Base-by-base conservation (phyloP, 2,797 vertebrate genomes). In the Ataeniobius toweri region DNA sequence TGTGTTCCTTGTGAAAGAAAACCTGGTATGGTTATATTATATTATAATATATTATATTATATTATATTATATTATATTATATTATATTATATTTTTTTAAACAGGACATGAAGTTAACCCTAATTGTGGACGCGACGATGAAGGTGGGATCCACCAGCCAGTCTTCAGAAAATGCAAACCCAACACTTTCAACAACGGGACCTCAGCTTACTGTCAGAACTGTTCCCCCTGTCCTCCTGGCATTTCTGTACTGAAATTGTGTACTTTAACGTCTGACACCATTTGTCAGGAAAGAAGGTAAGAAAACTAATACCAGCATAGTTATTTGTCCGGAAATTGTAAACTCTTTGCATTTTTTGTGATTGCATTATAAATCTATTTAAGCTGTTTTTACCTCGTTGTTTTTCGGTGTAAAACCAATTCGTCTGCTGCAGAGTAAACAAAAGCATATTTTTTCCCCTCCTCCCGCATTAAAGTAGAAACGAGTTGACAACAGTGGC, bases 121-220 rank as follows among this genome's bases (percentile, higher is more conserved):
- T 0, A 91, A 95, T 58, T 95, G 94, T 78, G 93, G 94, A 0
- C 5, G 0, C 3, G 73, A 48, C 16, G 93, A 93, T 22, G 0
- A 20, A 0, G 85, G 80, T 4, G 77, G 76, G 0, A 0, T 0
- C 0, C 89, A 89, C 2, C 75, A 73, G 0, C 0, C 0, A 0
- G 0, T 0, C 0, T 0, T 0, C 0, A 31, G 0, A 65, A 0
- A 0, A 0, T 91, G 89, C 56, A 0, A 0, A 1, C 0, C 0
- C 1, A 7, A 12, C 4, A 77, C 53, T 0, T 93, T 86, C 26
- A 93, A 92, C 28, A 22, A 81, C 4, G 91, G 89, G 31, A 76
- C 8, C 6, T 0, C 0, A 0, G 1, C 3, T 0, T 0, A 0
- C 0, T 93, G 92, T 50, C 0, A 0, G 0, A 0, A 0, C 0